A percentile compares a stretch with the other conserved stretches of the same genome.
Conservation (phyloP, 2,888 invertebrate species). For the Agrochola macilenta region DNA sequence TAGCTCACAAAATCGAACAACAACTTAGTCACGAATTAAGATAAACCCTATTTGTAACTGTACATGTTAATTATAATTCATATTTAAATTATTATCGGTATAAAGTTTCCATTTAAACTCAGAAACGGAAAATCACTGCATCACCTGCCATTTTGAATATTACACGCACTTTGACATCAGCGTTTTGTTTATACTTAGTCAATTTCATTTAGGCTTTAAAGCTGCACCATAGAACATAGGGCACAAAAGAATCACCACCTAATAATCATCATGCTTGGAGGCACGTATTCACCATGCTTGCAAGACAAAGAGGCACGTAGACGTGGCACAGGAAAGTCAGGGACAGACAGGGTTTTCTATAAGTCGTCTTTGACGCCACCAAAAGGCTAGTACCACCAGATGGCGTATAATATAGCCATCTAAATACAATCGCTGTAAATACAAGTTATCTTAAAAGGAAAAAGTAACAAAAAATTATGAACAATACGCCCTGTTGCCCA, state of each 20-base stretch:
- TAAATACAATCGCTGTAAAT: not conserved
- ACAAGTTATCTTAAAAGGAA: constrained; percentile 19
- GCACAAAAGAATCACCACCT: not conserved
- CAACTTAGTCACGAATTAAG: constrained; percentile 54
- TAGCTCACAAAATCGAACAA: constrained; percentile 47
- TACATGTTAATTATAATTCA: constrained; percentile 16
- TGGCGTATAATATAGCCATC: not conserved
- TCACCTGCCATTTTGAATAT: not conserved
- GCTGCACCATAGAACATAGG: not conserved
- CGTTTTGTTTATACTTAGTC: not conserved
- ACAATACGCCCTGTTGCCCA: not conserved
- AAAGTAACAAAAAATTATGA: not conserved
- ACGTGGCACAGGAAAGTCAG: not conserved
- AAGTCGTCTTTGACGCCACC: not conserved
- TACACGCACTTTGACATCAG: not conserved
- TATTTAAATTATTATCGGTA: not conserved
- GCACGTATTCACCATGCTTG: not conserved
- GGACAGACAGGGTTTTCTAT: not conserved
- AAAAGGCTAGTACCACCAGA: not conserved
- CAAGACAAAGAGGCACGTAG: not conserved
- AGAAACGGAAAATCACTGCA: not conserved
- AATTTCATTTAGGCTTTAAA: not conserved
- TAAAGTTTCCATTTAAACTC: not conserved
- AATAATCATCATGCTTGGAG: not conserved
- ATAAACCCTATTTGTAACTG: constrained; percentile 28